Evolutionary conservation across 2,888 invertebrate species (phyloP), one percentile per base, ranked within the genome.

Genomic region (Melanotus villosus): DNA sequence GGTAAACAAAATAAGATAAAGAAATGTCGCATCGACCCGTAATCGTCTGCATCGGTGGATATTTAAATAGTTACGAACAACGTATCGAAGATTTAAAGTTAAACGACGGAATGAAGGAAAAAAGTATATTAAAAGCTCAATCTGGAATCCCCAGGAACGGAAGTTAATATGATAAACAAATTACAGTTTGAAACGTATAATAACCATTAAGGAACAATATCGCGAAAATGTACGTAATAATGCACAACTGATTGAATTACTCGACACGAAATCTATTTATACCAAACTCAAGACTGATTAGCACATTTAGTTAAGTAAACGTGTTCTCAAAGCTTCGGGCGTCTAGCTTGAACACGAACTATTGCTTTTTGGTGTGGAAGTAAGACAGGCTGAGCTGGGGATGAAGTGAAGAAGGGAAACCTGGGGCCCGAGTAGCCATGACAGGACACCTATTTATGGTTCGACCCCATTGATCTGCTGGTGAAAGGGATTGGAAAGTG

Each of bases 361-460:
- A 79, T 78, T 78, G 77, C 78, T 76, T 74, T 75, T 75, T 75
- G 76, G 77, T 73, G 75, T 77, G 77, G 77, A 79, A 78, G 75
- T 79, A 78, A 79, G 78, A 77, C 76, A 77, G 74, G 67, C 74
- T 75, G 74, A 75, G 70, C 72, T 71, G 58, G 68, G 70, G 73
- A 76, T 75, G 74, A 75, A 76, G 71, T 73, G 66, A 74, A 74
- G 75, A 73, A 73, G 71, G 73, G 70, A 65, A 70, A 64, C 60
- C 69, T 69, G 70, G 67, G 63, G 68, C 68, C 67, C 65, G 56
- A 68, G 69, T 66, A 64, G 72, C 75, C 74, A 73, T 76, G 79
- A 77, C 77, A 77, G 79, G 76, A 80, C 76, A 80, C 78, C 79
- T 80, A 80, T 80, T 80, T 80, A 80, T 80, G 79, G 79, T 79